Conservation (phyloP, 1,140 invertebrate species). For the Delia radicum region DNA sequence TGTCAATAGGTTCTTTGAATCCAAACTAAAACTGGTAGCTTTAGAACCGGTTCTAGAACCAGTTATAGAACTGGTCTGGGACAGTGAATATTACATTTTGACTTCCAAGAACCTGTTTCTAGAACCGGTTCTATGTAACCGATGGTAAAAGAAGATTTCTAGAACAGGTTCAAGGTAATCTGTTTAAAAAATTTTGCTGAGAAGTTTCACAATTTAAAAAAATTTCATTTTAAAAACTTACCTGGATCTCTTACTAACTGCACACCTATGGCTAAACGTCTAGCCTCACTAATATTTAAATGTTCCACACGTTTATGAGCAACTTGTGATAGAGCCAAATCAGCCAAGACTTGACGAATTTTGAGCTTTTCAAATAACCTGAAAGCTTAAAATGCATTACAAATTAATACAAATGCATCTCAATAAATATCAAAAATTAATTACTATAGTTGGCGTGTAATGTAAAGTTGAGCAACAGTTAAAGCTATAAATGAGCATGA, state of each 20-base stretch:
- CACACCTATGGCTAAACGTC: conserved; percentile 80
- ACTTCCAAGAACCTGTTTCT: no score
- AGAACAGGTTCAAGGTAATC: no score
- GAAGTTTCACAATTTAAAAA: no score
- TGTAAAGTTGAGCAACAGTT: conserved; percentile 82
- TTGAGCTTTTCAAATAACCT: conserved; percentile 71
- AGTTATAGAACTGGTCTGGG: no score
- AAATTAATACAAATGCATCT: not conserved
- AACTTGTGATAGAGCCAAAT: conserved; percentile 83
- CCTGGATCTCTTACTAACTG: conserved; percentile 84
- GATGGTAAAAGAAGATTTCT: no score
- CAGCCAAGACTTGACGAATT: conserved; percentile 82
- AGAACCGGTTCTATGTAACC: no score
- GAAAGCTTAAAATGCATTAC: conserved; percentile 59
- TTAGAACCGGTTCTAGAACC: no score
- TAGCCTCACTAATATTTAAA: conserved; percentile 79
- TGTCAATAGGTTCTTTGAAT: no score
- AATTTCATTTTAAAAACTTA: no score
- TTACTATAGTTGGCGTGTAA: conserved; percentile 75
- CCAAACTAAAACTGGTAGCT: no score
- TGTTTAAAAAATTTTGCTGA: no score
- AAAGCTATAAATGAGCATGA: conserved; percentile 78
- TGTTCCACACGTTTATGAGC: conserved; percentile 77
- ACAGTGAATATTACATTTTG: no score
- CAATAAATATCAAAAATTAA: conserved; percentile 25